phyloP scores from a whole-genome alignment of 2,888 invertebrate species.

The Meliscaeva auricollis region DNA sequence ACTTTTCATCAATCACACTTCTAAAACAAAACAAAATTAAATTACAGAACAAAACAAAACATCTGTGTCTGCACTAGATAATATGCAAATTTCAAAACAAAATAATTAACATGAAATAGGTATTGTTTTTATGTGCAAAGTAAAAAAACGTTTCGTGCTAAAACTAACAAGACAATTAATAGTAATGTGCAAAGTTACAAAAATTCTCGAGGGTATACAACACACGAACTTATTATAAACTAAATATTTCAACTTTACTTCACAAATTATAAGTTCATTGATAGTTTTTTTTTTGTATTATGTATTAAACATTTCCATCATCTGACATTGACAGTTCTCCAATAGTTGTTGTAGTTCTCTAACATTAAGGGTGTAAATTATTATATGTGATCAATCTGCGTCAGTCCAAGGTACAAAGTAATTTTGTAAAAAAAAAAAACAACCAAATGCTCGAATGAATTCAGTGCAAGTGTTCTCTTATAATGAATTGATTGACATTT shows the following conservation, averaged over 20 bases:
- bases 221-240: background rate
- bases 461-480: slow-evolving; percentile 3
- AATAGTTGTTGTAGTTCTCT: slow-evolving; percentile 1
- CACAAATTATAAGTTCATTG: slow-evolving; percentile 16
- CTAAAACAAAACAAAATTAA: background rate
- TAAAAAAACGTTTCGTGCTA: slow-evolving; percentile 1
- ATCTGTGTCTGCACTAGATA: slow-evolving; percentile 4
- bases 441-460: slow-evolving; percentile 1
- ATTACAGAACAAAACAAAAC: too few relatives aligned
- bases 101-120: background rate
- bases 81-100: slow-evolving; percentile 28
- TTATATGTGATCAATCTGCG: slow-evolving; percentile 18
- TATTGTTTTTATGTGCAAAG: slow-evolving; percentile 9
- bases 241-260: background rate
- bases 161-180: slow-evolving; percentile 22
- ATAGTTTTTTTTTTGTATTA: slow-evolving; percentile 7
- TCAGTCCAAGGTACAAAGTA: slow-evolving; percentile 10
- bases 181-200: slow-evolving; percentile 9
- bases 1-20: slow-evolving; percentile 16
- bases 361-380: slow-evolving; percentile 19
- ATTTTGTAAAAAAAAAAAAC: slow-evolving; percentile 1
- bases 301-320: background rate
- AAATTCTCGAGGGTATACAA: slow-evolving; percentile 3
- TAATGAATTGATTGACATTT: slow-evolving; percentile 16
- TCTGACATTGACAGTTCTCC: background rate